Evolutionary conservation across 2,797 vertebrate genomes (phyloP).

Genomic region (Lacerta viridis): DNA sequence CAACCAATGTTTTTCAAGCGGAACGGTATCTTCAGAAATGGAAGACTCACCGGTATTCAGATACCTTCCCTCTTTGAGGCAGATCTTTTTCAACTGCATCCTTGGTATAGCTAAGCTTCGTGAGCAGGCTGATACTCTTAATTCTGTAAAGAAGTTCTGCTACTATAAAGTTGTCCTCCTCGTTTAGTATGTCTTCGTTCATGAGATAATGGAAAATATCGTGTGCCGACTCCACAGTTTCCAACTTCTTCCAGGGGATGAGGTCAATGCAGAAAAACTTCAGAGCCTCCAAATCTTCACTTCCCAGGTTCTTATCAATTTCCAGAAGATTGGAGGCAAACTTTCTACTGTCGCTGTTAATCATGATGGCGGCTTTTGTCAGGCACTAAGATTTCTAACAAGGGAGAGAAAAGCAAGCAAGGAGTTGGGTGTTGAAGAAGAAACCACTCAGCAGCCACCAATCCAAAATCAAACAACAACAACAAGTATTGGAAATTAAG

Average conservation of each 20-base stretch:
- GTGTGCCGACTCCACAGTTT: conserved; percentile 57
- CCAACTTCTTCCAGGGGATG: conserved; percentile 64
- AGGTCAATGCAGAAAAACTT: conserved; percentile 81
- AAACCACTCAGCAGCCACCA: not conserved
- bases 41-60: conserved; percentile 75
- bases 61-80: conserved; percentile 57
- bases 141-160: conserved; percentile 79
- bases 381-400: conserved; percentile 37
- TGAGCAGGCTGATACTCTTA: conserved; percentile 64
- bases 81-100: conserved; percentile 62
- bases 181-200: conserved; percentile 52
- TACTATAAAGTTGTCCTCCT: conserved; percentile 71
- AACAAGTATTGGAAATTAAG: not conserved
- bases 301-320: conserved; percentile 67
- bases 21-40: not conserved
- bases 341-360: not conserved
- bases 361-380: conserved; percentile 41
- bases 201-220: conserved; percentile 76
- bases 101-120: conserved; percentile 65
- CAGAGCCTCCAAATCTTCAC: conserved; percentile 73
- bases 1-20: not conserved
- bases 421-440: not conserved
- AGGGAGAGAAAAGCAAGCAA: not conserved
- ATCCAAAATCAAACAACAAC: not conserved
- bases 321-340: conserved; percentile 63